phyloP scores from a whole-genome alignment of 2,113 vertebrate genomes.

The Anhinga rufa region DNA sequence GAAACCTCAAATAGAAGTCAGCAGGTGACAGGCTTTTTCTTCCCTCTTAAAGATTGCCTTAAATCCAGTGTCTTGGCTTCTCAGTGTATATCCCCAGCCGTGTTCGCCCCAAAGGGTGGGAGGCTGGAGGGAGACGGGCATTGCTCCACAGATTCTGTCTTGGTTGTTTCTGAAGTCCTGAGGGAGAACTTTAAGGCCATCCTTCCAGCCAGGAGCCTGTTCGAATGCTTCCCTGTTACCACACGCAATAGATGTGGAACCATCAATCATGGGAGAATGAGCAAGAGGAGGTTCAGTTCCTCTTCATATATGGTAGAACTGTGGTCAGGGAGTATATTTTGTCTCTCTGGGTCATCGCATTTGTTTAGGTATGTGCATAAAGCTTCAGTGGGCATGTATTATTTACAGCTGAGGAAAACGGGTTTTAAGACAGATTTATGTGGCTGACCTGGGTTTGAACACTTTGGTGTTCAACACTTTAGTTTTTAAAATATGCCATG shows the following conservation, averaged over 20 bases:
- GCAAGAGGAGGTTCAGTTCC: not conserved
- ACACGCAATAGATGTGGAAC: not conserved
- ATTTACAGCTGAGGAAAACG: not conserved
- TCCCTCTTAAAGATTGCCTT: not conserved
- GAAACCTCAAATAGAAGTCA: not conserved
- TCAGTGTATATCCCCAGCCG: not conserved
- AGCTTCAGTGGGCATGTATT: not conserved
- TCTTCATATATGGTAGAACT: not conserved
- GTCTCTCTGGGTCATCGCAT: not conserved
- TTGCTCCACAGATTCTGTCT: not conserved
- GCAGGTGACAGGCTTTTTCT: not conserved
- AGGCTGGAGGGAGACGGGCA: not conserved
- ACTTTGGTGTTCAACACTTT: not conserved
- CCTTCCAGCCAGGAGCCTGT: not conserved
- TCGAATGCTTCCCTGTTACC: not conserved
- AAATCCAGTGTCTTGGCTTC: not conserved
- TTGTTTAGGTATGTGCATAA: not conserved
- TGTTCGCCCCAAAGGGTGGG: accelerated
- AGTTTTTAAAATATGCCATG: not conserved
- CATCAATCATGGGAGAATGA: accelerated
- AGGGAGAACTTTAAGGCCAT: not conserved
- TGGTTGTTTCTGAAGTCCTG: not conserved
- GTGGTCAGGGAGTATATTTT: not conserved
- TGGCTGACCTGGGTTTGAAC: not conserved
- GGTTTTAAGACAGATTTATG: not conserved